phyloP scores from a whole-genome alignment of 2,113 vertebrate genomes.

The Dasyprocta punctata region DNA sequence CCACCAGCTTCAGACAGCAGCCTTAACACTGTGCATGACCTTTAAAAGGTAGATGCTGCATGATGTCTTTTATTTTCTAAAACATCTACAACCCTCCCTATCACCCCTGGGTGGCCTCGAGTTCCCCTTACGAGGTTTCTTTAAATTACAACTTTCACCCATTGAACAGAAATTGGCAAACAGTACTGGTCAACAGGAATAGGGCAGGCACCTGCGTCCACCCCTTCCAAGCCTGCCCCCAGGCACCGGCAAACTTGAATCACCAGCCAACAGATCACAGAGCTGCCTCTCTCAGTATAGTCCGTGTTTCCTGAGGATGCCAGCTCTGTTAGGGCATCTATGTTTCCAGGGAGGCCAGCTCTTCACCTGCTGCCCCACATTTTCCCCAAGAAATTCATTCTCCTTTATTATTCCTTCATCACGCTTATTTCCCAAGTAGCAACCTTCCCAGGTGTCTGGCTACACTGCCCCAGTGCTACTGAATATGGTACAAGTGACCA shows the following conservation, averaged over 20 bases:
- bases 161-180: not conserved
- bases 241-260: no score
- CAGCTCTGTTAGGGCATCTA: rapidly evolving
- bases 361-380: not conserved
- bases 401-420: not conserved
- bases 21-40: rapidly evolving
- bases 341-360: not conserved
- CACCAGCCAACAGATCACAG: not conserved
- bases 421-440: not conserved
- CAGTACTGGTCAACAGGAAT: not conserved
- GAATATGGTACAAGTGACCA: slow-evolving; percentile 40
- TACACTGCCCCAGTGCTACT: slow-evolving; percentile 28
- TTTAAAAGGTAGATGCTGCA: not conserved
- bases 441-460: not conserved
- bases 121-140: not conserved
- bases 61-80: not conserved
- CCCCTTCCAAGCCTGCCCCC: not conserved
- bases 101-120: rapidly evolving
- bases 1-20: not conserved
- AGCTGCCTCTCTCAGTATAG: not conserved
- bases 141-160: not conserved
- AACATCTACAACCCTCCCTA: rapidly evolving
- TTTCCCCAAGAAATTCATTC: not conserved
- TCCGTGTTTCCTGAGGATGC: rapidly evolving
- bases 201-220: no score